Evolutionary conservation across 2,797 vertebrate genomes (phyloP).

Genomic region (Mormyrops boulengeri): DNA sequence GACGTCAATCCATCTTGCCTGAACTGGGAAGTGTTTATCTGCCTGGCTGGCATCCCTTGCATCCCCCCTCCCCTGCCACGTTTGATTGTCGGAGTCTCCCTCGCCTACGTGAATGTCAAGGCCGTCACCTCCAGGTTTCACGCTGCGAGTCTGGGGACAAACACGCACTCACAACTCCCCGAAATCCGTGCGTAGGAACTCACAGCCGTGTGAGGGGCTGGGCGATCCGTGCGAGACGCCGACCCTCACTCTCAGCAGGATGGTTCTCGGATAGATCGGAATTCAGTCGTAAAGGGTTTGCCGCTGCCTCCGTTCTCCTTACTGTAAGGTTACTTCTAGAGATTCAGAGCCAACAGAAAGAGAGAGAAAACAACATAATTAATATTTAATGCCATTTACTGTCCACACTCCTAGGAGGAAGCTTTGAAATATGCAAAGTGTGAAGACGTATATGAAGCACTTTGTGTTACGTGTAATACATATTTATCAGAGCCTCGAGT

Average conservation of each 20-base stretch:
- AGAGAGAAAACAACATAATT: not conserved
- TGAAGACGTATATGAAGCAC: not conserved
- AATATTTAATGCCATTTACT: conserved; percentile 7
- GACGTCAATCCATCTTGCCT: not conserved
- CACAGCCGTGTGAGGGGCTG: not conserved
- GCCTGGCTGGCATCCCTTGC: not conserved
- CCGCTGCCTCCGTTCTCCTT: not conserved
- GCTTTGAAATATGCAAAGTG: conserved; percentile 5
- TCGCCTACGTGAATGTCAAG: not conserved
- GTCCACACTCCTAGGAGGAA: not conserved
- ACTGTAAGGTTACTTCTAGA: not conserved
- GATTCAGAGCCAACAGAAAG: not conserved
- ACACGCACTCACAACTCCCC: not conserved
- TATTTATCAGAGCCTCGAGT: not conserved
- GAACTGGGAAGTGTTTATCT: not conserved
- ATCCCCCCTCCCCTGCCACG: no score
- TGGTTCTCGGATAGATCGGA: not conserved
- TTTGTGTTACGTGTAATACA: not conserved
- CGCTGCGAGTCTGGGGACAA: not conserved
- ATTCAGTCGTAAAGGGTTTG: not conserved
- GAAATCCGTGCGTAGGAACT: not conserved
- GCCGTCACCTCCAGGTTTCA: not conserved
- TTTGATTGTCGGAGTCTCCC: not conserved
- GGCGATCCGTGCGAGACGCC: not conserved
- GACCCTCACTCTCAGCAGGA: not conserved